Base-by-base conservation (phyloP, 23 tunicate genomes). In the Ascidia mentula region DNA sequence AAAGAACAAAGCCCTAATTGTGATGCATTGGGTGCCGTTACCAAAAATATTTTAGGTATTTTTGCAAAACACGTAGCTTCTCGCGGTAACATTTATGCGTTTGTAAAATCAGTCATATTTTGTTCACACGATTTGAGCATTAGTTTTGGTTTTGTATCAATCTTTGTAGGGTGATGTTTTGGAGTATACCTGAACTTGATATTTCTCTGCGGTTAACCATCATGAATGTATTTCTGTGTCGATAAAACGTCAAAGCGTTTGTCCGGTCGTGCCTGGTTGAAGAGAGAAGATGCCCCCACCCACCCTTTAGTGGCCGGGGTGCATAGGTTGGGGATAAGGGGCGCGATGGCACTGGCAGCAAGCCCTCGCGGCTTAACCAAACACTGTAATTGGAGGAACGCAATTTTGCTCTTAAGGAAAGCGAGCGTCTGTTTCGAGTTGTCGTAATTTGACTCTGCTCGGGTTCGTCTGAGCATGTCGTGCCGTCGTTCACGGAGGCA, bases 311-410 rank as follows among this genome's bases (percentile, higher is more conserved):
- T 26, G 22, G 65, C 65, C 1, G 13, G 24, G 65, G 65, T 26
- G 65, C 65, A 9, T 20, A 5, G 24, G n/a, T n/a, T n/a, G n/a
- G n/a, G n/a, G 65, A 53, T 9, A 9, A 20, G 65, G 65, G 65
- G 24, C 65, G 28, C 22, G 24, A 9, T 1, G 22, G 65, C 24
- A 28, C 65, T 53, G 65, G 65, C 65, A 53, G 65, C 65, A 28
- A 9, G 65, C 65, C 65, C 65, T 28, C 28, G 65, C 65, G 65
- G 65, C 65, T 53, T 53, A 53, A 28, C 65, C 65, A 53, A 53
- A 53, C 65, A 53, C 65, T 53, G 65, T 53, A 53, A 53, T 53
- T 53, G 65, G 13, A 53, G 65, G 65, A 53, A 53, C 65, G 65
- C 65, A 53, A 53, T 53, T 53, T 53, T 53, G 24, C 65, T 53